Evolutionary conservation across 2,797 vertebrate species (phyloP).

Genomic region (Toxotes lorentzi): DNA sequence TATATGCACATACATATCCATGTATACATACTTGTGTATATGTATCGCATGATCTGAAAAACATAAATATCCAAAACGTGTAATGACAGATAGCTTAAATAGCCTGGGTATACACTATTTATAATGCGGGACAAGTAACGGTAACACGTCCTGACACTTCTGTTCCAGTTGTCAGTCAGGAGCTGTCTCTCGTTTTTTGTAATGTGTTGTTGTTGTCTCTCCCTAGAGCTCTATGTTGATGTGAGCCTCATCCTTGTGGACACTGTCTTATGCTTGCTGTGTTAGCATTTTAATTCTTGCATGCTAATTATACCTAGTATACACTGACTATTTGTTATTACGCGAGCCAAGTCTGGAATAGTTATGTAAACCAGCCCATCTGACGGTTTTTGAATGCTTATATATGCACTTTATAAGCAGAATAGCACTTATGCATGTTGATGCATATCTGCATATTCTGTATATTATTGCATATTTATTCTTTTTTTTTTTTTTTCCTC

Average conservation of each 20-base stretch:
- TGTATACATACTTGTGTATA: neutral
- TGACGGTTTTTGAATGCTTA: neutral
- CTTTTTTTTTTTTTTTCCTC: no score
- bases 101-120: neutral
- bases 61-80: no score
- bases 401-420: neutral
- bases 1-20: no score
- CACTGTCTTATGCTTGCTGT: neutral
- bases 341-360: neutral
- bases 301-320: neutral
- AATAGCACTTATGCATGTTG: neutral
- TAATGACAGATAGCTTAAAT: neutral
- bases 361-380: neutral
- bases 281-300: neutral
- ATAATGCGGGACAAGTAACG: no score
- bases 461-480: no score
- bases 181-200: neutral
- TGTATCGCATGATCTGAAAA: neutral
- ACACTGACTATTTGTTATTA: neutral
- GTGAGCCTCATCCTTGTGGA: neutral
- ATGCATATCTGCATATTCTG: no score
- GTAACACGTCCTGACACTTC: no score
- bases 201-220: neutral
- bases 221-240: neutral
- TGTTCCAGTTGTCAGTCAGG: no score